phyloP scores from a whole-genome alignment of 1,140 invertebrate species.

The Atta texana region DNA sequence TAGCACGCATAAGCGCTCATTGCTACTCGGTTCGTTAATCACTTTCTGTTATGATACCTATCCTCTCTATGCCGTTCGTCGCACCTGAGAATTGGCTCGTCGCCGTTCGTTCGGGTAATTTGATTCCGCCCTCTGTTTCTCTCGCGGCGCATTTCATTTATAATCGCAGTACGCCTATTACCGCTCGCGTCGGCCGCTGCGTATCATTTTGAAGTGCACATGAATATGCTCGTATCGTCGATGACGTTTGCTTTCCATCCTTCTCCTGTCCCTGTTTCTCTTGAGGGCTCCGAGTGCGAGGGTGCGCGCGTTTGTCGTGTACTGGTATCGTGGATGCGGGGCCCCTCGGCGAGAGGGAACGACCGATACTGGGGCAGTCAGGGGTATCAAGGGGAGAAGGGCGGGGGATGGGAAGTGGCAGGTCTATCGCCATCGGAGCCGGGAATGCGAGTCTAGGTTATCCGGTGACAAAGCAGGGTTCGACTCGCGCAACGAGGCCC shows the following conservation, averaged over 20 bases:
- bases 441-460: constrained; percentile 82
- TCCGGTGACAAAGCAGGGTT: constrained; percentile 83
- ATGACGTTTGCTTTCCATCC: constrained; percentile 31
- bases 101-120: constrained; percentile 64
- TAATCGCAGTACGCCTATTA: constrained; percentile 79
- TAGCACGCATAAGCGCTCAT: neutral
- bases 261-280: neutral
- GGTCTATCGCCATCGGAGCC: constrained; percentile 81
- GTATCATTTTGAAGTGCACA: constrained; percentile 69
- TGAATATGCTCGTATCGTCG: constrained; percentile 42
- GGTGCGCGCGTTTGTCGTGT: constrained; percentile 39
- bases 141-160: constrained; percentile 73
- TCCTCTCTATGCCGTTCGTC: constrained; percentile 13
- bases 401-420: constrained; percentile 50
- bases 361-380: constrained; percentile 10
- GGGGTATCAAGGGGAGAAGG: neutral
- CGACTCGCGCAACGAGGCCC: constrained; percentile 71
- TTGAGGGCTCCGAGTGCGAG: constrained; percentile 28
- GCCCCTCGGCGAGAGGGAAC: neutral
- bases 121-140: constrained; percentile 48
- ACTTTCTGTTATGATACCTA: neutral
- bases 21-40: constrained; percentile 47
- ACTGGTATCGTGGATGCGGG: constrained; percentile 21
- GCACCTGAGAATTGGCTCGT: constrained; percentile 48
- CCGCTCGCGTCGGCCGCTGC: constrained; percentile 35